phyloP scores from a whole-genome alignment of 2,888 invertebrate genomes.

The Fragum fragum region DNA sequence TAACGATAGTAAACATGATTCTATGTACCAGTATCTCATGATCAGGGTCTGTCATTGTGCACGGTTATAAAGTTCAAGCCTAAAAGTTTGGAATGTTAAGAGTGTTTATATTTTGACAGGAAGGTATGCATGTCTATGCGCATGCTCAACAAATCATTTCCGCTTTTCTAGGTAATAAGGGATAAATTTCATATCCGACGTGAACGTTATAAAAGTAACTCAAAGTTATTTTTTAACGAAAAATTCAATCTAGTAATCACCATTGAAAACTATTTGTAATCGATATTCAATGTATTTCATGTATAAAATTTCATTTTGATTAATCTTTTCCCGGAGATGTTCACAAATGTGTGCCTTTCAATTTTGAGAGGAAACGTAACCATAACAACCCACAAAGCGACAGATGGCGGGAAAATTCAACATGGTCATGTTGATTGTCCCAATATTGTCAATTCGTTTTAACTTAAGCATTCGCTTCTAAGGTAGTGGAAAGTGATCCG shows the following conservation, averaged over 20 bases:
- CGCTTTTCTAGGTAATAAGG: background rate
- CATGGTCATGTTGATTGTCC: constrained; percentile 38
- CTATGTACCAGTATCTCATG: constrained; percentile 80
- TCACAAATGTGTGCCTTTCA: background rate
- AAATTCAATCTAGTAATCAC: too few relatives aligned
- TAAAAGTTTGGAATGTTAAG: background rate
- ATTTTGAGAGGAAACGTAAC: constrained; percentile 65
- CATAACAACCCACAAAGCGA: constrained; percentile 74
- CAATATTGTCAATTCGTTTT: background rate
- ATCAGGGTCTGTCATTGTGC: constrained; percentile 81
- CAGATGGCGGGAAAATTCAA: constrained; percentile 63
- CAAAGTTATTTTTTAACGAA: too few relatives aligned
- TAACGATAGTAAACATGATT: too few relatives aligned
- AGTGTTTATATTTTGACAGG: constrained; percentile 17
- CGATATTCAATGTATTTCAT: too few relatives aligned
- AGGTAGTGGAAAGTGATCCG: too few relatives aligned
- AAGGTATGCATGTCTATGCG: constrained; percentile 30
- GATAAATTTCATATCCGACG: too few relatives aligned
- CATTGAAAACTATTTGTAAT: too few relatives aligned
- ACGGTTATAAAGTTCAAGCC: background rate
- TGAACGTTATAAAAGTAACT: too few relatives aligned
- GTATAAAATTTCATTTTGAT: too few relatives aligned
- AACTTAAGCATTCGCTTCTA: too few relatives aligned
- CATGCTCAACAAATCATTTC: constrained; percentile 5
- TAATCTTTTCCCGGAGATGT: too few relatives aligned